These are phyloP conservation scores for Hippasteria phrygiana DNA, from an alignment of 53 echinoderm and acorn worm genomes.

Conservation along the genomic window DNA sequence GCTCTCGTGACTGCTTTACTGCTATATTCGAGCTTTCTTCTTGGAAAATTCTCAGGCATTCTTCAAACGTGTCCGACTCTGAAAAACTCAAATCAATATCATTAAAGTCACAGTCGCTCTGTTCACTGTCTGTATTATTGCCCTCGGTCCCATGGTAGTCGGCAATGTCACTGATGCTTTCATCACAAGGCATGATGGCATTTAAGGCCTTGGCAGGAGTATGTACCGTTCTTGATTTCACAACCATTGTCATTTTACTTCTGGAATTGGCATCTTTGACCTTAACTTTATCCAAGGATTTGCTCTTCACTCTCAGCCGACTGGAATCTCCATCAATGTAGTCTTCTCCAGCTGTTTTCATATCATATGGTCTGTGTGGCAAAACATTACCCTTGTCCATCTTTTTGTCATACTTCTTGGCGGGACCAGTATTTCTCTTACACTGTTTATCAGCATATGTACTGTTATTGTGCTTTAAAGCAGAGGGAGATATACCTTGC, in stretches of 20 bases:
- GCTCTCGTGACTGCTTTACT: conserved; percentile 20
- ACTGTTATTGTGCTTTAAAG: neutral
- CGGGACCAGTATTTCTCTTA: neutral
- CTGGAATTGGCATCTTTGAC: neutral
- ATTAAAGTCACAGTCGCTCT: conserved; percentile 46
- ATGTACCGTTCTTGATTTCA: neutral
- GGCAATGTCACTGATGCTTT: neutral
- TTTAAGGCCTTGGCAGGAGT: neutral
- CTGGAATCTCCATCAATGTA: neutral
- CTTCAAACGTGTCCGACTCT: conserved; percentile 84
- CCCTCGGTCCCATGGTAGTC: neutral
- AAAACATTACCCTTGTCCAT: neutral
- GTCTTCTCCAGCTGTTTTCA: neutral
- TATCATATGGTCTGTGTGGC: neutral
- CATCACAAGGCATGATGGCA: neutral
- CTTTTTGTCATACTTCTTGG: neutral
- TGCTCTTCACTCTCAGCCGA: neutral
- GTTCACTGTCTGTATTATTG: conserved; percentile 27
- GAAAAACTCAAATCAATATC: conserved; percentile 59
- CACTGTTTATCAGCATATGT: neutral
- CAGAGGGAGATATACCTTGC: neutral
- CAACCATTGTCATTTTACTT: neutral
- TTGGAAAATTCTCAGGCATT: conserved; percentile 89
- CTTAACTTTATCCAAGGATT: neutral
- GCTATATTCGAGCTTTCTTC: conserved; percentile 60